These are phyloP conservation scores for Barypeithes pellucidus DNA, from an alignment of 2,888 invertebrate genomes.

Conservation along the genomic window DNA sequence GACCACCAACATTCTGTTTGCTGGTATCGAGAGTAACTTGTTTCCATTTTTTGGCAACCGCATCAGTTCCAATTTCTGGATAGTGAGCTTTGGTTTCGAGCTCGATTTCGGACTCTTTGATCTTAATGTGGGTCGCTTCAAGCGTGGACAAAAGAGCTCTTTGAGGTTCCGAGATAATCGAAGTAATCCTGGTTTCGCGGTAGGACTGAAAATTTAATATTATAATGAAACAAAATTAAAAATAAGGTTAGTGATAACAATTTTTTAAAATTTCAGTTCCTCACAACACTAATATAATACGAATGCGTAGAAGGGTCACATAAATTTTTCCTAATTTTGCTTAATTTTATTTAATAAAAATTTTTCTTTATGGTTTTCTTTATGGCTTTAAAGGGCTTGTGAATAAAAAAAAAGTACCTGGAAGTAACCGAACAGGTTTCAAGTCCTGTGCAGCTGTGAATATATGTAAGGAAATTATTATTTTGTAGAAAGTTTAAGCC, in stretches of 20 bases:
- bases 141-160: slow-evolving; percentile 94
- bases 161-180: slow-evolving; percentile 92
- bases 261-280: too few species aligned
- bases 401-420: too few species aligned
- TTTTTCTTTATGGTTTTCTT: too few species aligned
- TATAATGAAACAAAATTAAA: background rate
- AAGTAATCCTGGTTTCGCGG: slow-evolving; percentile 89
- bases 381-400: too few species aligned
- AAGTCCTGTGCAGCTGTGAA: too few species aligned
- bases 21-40: slow-evolving; percentile 94
- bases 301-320: too few species aligned
- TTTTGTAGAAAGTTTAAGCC: too few species aligned
- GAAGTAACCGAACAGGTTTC: too few species aligned
- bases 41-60: slow-evolving; percentile 93
- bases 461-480: too few species aligned
- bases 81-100: slow-evolving; percentile 73
- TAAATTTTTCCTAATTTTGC: too few species aligned
- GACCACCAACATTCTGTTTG: slow-evolving; percentile 96
- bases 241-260: background rate
- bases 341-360: too few species aligned
- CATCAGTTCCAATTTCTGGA: slow-evolving; percentile 87
- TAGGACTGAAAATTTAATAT: slow-evolving; percentile 70
- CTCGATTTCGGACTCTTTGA: slow-evolving; percentile 88
- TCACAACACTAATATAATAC: too few species aligned
- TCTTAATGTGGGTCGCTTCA: slow-evolving; percentile 89